Conservation (phyloP, 92 coral and sea anemone genomes). For the Epizoanthus illoricatus region DNA sequence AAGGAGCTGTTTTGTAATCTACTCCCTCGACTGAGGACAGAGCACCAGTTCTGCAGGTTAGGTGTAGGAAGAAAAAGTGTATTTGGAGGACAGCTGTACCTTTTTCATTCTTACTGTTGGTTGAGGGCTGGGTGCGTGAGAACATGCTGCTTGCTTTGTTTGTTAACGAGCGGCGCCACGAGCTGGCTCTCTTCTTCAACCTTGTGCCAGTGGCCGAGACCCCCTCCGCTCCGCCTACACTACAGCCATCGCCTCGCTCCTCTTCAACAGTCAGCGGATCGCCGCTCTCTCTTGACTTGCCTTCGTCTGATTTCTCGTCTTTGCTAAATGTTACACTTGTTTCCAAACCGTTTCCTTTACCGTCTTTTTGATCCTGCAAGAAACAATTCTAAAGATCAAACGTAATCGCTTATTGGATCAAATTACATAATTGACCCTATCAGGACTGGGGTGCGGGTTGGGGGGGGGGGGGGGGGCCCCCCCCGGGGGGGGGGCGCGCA, state of each 20-base stretch:
- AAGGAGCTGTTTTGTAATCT: no score
- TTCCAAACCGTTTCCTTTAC: not conserved
- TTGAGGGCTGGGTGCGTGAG: constrained; percentile 24
- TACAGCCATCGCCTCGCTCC: constrained; percentile 8
- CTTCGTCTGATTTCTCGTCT: not conserved
- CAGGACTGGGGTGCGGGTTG: no score
- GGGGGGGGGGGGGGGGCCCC: no score
- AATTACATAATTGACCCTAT: no score
- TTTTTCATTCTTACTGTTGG: constrained; percentile 23
- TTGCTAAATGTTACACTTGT: not conserved
- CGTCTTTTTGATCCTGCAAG: not conserved
- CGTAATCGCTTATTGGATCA: no score
- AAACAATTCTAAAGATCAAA: no score
- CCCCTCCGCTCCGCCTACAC: constrained; percentile 18
- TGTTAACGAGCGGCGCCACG: constrained; percentile 22
- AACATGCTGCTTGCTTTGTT: constrained; percentile 37
- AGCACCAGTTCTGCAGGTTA: no score
- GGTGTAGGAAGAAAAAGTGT: no score
- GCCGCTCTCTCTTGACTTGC: not conserved
- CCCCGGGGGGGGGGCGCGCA: no score
- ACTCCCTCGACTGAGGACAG: no score
- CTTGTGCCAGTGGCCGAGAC: not conserved
- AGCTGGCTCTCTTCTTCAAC: not conserved
- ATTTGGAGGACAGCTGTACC: not conserved
- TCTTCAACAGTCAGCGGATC: not conserved